A percentile compares a stretch with the other conserved stretches of the same genome.
Conservation (phyloP, 2,888 invertebrate species). For the Drosophila mimica region DNA sequence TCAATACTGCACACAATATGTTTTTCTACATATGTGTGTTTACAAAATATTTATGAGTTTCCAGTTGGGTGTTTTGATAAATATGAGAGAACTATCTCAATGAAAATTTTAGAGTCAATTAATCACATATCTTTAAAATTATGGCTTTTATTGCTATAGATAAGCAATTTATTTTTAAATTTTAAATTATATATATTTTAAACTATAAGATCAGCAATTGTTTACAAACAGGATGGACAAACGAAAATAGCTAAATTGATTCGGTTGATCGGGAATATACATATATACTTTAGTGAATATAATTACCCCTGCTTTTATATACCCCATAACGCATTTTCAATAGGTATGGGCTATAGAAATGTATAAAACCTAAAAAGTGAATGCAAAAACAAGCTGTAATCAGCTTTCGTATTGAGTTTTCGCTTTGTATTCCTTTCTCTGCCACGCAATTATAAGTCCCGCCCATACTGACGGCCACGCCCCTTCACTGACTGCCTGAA, state of each 20-base stretch:
- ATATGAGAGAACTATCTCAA: no score
- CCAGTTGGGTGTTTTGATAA: no score
- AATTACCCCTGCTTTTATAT: neutral
- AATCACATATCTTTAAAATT: neutral
- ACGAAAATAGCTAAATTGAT: neutral
- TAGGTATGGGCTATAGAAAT: neutral
- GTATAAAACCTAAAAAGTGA: slow-evolving; percentile 5
- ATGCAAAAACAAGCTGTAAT: slow-evolving; percentile 45
- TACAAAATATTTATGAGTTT: no score
- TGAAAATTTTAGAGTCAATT: neutral
- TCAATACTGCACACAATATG: neutral
- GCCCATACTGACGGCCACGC: neutral
- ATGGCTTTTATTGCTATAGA: neutral
- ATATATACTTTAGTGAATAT: neutral
- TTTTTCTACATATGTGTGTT: neutral
- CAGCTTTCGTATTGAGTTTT: slow-evolving; percentile 54
- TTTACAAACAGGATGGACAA: neutral
- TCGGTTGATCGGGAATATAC: neutral
- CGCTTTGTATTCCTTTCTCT: slow-evolving; percentile 14
- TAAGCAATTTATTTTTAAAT: neutral
- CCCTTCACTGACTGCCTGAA: neutral
- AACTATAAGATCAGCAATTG: neutral
- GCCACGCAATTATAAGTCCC: slow-evolving; percentile 25
- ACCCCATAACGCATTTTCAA: neutral
- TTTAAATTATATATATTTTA: neutral